Conservation (phyloP, 2,797 vertebrate genomes). For the Sebastes minor region DNA sequence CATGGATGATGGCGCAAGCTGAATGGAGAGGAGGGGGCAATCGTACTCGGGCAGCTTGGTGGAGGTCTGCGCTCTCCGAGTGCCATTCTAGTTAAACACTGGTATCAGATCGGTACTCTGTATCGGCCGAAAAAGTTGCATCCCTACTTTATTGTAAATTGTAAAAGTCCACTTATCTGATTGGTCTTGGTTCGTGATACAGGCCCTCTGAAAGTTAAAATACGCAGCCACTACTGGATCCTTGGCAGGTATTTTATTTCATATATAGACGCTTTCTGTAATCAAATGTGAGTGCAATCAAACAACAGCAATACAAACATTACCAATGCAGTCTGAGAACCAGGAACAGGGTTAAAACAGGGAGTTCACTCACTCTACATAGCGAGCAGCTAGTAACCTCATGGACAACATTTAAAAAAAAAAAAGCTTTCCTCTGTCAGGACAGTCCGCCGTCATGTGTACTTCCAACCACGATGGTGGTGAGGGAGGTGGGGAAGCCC, state of each 20-base stretch:
- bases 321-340: slow-evolving; percentile 88
- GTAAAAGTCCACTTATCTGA: too few species aligned
- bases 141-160: background rate
- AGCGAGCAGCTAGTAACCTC: slow-evolving; percentile 78
- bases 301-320: slow-evolving; percentile 95
- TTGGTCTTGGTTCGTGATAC: background rate
- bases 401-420: slow-evolving; percentile 73
- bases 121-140: too few species aligned
- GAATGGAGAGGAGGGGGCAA: too few species aligned
- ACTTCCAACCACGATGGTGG: slow-evolving; percentile 38
- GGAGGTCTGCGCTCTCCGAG: too few species aligned
- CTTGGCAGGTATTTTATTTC: slow-evolving; percentile 84
- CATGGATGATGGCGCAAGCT: too few species aligned
- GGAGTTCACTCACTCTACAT: slow-evolving; percentile 77
- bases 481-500: slow-evolving; percentile 19
- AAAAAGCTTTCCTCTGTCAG: slow-evolving; percentile 42
- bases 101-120: too few species aligned
- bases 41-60: too few species aligned
- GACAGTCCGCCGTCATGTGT: slow-evolving; percentile 59
- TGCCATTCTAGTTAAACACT: too few species aligned
- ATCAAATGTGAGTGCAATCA: slow-evolving; percentile 89
- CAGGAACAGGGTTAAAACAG: slow-evolving; percentile 79
- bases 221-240: slow-evolving; percentile 66
- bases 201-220: slow-evolving; percentile 43
- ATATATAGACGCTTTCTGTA: slow-evolving; percentile 86